These are phyloP conservation scores for Coleophora deauratella DNA, from an alignment of 2,888 invertebrate species.

Conservation along the genomic window DNA sequence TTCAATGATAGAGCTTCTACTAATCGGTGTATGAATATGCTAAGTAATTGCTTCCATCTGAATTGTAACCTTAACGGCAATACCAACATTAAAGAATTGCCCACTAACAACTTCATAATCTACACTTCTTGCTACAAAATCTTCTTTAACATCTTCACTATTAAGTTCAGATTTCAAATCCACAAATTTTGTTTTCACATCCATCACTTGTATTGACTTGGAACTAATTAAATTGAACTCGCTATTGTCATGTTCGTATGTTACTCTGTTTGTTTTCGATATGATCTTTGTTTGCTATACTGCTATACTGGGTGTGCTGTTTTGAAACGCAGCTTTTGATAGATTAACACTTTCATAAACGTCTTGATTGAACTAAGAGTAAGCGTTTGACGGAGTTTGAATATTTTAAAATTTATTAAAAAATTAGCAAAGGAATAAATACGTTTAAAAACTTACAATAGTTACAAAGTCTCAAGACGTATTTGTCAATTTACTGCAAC, in stretches of 20 bases:
- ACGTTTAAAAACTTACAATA: no score
- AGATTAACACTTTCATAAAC: slow-evolving; percentile 3
- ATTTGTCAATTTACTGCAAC: no score
- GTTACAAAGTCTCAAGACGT: no score
- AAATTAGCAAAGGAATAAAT: no score
- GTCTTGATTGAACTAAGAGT: not conserved
- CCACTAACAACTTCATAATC: slow-evolving; percentile 21
- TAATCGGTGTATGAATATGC: slow-evolving; percentile 26
- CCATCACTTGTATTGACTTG: slow-evolving; percentile 29
- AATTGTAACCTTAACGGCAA: slow-evolving; percentile 14
- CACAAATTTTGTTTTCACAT: no score
- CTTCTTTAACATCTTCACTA: not conserved
- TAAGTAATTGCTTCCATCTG: slow-evolving; percentile 23
- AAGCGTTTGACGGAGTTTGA: not conserved
- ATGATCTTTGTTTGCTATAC: slow-evolving; percentile 30
- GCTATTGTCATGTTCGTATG: slow-evolving; percentile 40
- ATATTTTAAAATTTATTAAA: no score
- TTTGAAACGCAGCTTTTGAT: not conserved
- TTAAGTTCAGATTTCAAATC: slow-evolving; percentile 13
- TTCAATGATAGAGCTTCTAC: slow-evolving; percentile 6
- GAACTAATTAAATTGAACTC: slow-evolving; percentile 52
- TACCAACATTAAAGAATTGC: slow-evolving; percentile 28
- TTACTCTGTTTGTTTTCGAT: slow-evolving; percentile 35
- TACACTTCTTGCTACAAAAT: slow-evolving; percentile 4
- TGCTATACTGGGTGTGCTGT: not conserved